These are phyloP conservation scores for Allophyes oxyacanthae DNA, from an alignment of 2,888 invertebrate species.

Conservation along the genomic window DNA sequence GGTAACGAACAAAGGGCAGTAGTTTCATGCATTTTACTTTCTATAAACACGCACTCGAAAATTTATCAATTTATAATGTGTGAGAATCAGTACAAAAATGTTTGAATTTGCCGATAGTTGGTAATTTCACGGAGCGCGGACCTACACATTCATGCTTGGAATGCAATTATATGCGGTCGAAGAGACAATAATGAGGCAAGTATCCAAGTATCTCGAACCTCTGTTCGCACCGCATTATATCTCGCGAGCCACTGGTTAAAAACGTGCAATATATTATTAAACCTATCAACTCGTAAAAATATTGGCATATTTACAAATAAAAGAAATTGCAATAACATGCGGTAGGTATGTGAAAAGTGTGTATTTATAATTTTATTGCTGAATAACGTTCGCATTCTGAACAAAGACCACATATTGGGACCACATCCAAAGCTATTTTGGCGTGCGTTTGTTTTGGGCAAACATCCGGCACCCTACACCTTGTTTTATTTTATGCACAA, in stretches of 20 bases:
- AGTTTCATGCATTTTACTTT: slow-evolving; percentile 43
- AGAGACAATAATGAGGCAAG: slow-evolving; percentile 53
- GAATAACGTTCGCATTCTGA: slow-evolving; percentile 58
- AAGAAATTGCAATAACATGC: slow-evolving; percentile 20
- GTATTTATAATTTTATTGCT: slow-evolving; percentile 55
- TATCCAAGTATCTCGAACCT: slow-evolving; percentile 44
- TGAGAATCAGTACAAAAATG: slow-evolving; percentile 45
- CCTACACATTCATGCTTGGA: slow-evolving; percentile 45
- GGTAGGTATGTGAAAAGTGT: slow-evolving; percentile 27
- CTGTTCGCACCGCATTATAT: slow-evolving; percentile 24
- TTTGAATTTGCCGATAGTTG: slow-evolving; percentile 29
- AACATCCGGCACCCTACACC: slow-evolving; percentile 77
- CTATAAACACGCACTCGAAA: slow-evolving; percentile 35
- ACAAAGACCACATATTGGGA: slow-evolving; percentile 70
- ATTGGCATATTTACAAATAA: slow-evolving; percentile 30
- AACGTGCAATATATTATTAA: slow-evolving; percentile 24
- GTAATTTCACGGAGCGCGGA: slow-evolving; percentile 40
- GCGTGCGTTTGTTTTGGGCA: slow-evolving; percentile 72
- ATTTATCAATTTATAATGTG: slow-evolving; percentile 45
- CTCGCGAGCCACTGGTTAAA: slow-evolving; percentile 11
- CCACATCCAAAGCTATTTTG: slow-evolving; percentile 74
- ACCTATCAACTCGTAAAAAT: slow-evolving; percentile 37
- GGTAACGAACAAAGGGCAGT: slow-evolving; percentile 50
- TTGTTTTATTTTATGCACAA: slow-evolving; percentile 72
- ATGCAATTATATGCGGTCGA: slow-evolving; percentile 51